A percentile compares a stretch with the other conserved stretches of the same genome.
phyloP scores from a whole-genome alignment of 2,888 invertebrate species.

The Calameuta idolon region DNA sequence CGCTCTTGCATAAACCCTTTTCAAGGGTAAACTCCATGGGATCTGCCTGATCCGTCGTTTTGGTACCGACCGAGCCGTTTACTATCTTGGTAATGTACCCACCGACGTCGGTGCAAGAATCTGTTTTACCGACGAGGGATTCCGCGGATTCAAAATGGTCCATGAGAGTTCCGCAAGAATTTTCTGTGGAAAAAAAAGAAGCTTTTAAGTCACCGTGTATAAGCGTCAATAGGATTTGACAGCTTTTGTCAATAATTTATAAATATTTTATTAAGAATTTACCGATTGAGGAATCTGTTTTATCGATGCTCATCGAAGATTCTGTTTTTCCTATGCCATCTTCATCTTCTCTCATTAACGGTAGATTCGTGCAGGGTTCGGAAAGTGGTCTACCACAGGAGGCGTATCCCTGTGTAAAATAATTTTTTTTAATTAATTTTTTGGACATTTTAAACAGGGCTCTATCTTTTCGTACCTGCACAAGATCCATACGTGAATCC shows the following conservation, averaged over 20 bases:
- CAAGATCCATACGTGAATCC: conserved; percentile 92
- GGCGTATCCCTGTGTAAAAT: conserved; percentile 53
- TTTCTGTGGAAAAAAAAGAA: not conserved
- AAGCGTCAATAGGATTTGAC: not conserved
- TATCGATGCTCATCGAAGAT: conserved; percentile 48
- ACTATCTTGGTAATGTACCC: not conserved
- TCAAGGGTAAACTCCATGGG: not conserved
- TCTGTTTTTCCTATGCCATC: conserved; percentile 49
- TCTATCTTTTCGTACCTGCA: conserved; percentile 70
- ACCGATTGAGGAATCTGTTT: conserved; percentile 48
- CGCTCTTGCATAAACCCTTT: conserved; percentile 50
- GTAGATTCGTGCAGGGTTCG: conserved; percentile 65
- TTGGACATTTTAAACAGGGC: not conserved
- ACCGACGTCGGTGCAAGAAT: not conserved
- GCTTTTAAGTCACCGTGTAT: not conserved
- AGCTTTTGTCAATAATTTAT: not conserved
- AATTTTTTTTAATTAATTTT: not conserved
- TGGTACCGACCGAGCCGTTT: not conserved
- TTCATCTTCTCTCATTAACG: conserved; percentile 71
- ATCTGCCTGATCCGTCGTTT: not conserved
- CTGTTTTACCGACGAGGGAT: conserved; percentile 13
- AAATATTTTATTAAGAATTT: conserved; percentile 19
- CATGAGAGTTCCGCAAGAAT: conserved; percentile 34
- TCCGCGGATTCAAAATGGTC: conserved; percentile 32
- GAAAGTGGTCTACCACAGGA: conserved; percentile 53